These are phyloP conservation scores for Myocastor coypus DNA, from an alignment of 2,113 vertebrate species.

Conservation along the genomic window DNA sequence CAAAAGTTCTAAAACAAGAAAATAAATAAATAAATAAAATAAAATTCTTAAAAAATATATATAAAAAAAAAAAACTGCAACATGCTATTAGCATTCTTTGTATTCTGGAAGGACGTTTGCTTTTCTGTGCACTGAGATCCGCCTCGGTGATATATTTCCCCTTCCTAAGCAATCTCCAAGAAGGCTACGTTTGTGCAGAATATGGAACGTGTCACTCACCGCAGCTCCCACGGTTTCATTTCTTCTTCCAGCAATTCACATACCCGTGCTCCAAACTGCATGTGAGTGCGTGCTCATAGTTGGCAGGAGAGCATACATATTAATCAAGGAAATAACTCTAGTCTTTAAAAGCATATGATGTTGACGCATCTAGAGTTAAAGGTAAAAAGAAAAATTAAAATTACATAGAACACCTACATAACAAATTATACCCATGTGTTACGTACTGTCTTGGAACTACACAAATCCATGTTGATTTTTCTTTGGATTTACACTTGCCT, in stretches of 20 bases:
- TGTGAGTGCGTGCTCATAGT: neutral
- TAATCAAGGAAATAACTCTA: neutral
- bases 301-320: neutral
- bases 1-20: too few relatives aligned
- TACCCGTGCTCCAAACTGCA: neutral
- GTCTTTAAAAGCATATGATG: neutral
- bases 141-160: neutral
- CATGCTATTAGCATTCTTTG: too few relatives aligned
- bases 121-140: neutral
- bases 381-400: neutral
- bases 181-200: neutral
- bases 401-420: neutral
- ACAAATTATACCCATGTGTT: neutral
- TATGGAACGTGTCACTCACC: neutral
- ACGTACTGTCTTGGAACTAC: accelerated
- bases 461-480: neutral
- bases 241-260: neutral
- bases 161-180: neutral
- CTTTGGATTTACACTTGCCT: neutral
- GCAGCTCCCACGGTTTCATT: neutral
- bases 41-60: too few relatives aligned
- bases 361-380: neutral
- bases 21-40: too few relatives aligned
- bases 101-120: neutral
- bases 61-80: too few relatives aligned